Evolutionary conservation across 2,113 vertebrate species (phyloP), one percentile per base, ranked within the genome.

Genomic region (Columbina picui): DNA sequence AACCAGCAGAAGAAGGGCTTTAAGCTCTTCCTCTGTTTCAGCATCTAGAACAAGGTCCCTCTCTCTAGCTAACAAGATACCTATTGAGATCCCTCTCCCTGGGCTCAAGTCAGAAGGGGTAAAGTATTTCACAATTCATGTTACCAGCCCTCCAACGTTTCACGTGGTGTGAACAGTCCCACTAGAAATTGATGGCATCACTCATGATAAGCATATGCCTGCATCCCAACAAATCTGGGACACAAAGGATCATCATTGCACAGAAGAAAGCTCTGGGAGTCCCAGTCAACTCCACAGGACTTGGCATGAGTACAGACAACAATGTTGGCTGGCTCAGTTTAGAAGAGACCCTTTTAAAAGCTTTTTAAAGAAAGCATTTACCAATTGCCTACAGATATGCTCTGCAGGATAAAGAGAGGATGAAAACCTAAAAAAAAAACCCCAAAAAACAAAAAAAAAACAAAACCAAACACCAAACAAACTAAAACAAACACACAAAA

Each of bases 371-470:
- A 34, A 68, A 79, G 30, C 13, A 63, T 36, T 71, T 84, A 59
- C 64, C 2, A 26, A 6, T 47, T 75, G 32, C 38, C 64, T 59
- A 41, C 11, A 61, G 26, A 39, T 65, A 53, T 1, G 10, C 21
- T 61, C 47, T 9, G 50, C 0, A 69, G 14, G 4, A 65, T 19
- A 13, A 91, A 67, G 32, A 50, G 47, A 56, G 2, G 32, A 43
- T 6, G 2, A 39, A 86, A 84, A 73, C 2, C 22, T n/a, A 14
- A 60, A 69, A 70, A n/a, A n/a, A 15, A 22, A 17, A 56, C 5
- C 6, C 11, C 18, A 78, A 50, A 25, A 6, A 18, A 23, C 14
- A 65, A 69, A 14, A 82, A 81, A 87, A 0, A 0, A 0, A 76
- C 70, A 92, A 57, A 32, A 16, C 13, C 36, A 82, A 65, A 15